Conservation (phyloP, 2,888 invertebrate genomes). For the Drosophila stalkeri region DNA sequence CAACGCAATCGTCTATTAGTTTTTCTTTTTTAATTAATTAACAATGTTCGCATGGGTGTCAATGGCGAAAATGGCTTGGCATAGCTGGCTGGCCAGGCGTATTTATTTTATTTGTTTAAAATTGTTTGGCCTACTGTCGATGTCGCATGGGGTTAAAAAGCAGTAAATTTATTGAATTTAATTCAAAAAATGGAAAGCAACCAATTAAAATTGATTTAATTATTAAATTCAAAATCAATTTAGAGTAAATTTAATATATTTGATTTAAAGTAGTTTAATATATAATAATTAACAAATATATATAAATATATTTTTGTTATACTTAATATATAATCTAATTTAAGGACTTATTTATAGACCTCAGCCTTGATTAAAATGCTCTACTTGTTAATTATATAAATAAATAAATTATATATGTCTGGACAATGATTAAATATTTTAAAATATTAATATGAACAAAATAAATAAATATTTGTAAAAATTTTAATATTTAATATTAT, state of each 20-base stretch:
- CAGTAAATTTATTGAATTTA: constrained; percentile 22
- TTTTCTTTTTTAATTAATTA: constrained; percentile 76
- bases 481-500: too few relatives aligned
- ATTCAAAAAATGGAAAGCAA: constrained; percentile 30
- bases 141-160: constrained; percentile 18
- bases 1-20: constrained; percentile 76
- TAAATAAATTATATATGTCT: neutral
- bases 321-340: neutral
- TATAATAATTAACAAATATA: neutral
- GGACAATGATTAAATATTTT: too few relatives aligned
- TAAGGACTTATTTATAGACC: neutral
- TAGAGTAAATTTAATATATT: neutral
- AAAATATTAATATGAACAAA: neutral
- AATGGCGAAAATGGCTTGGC: constrained; percentile 66
- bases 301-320: too few relatives aligned
- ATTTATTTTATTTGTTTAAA: constrained; percentile 29
- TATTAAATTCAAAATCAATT: neutral
- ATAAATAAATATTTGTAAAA: too few relatives aligned
- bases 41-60: constrained; percentile 75
- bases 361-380: too few relatives aligned
- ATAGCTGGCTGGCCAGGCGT: constrained; percentile 23
- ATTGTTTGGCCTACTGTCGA: constrained; percentile 6
- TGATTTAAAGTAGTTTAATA: neutral
- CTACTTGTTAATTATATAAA: neutral
- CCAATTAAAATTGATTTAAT: neutral